Base-by-base conservation (phyloP, 2,113 vertebrate species). In the Trematocara zebra region DNA sequence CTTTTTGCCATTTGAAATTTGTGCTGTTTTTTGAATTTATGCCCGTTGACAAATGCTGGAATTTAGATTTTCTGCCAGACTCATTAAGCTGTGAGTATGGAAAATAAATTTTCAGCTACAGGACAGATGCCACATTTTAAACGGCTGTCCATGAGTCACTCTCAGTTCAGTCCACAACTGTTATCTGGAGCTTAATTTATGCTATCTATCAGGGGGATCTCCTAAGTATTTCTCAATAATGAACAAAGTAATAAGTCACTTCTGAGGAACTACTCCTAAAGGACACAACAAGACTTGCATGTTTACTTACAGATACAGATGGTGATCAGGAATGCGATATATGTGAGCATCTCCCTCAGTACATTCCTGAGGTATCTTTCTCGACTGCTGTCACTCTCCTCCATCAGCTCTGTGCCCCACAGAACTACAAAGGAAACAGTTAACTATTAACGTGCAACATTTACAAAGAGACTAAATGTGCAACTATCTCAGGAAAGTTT, bases 341-440 rank as follows among this genome's bases (percentile, higher is more conserved):
- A 99, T 0, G 98, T 99, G 83, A 98, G 64, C 96, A 99, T 92
- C 93, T 99, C 98, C 85, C 98, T 95, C 31, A 99, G 89, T 37
- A 98, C 95, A 3, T 97, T 99, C 92, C 95, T 97, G 84, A 99
- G 96, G 76, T 99, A 99, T 23, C 95, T 94, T 92, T 99, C 99
- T 90, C 99, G 95, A 90, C 96, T 98, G 88, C 95, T 97, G 95
- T 96, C 97, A 84, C 92, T 96, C 89, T 99, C 98, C 88, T 98
- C 98, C 97, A 98, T 97, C 80, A 98, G 95, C 69, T 98, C 97
- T 42, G 98, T 99, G n/a, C 98, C 97, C 99, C 99, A 99, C 78
- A 99, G 92, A 93, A 97, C 99, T 99, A 92, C 31, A 95, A 88
- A 64, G n/a, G 74, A 88, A 74, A 64, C 17, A 79, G 37, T 2